Conservation (phyloP, 2,888 invertebrate genomes). For the Chrysina gloriosa region DNA sequence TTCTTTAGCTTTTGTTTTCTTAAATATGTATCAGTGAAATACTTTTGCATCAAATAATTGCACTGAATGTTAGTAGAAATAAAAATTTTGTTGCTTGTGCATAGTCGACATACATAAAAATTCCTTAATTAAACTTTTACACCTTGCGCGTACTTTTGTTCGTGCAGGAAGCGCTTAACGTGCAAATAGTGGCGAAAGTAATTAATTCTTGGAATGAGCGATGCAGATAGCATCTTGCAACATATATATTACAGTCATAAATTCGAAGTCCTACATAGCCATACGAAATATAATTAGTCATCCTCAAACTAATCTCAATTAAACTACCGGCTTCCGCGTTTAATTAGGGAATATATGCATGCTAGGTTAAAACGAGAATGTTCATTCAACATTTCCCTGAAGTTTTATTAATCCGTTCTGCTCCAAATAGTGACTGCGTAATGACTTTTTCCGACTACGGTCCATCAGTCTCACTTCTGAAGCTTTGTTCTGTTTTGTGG, state of each 20-base stretch:
- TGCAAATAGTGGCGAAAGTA: not conserved
- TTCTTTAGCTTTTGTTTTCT: no score
- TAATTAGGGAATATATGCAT: not conserved
- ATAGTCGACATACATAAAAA: no score
- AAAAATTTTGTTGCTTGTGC: no score
- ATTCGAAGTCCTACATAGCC: constrained; percentile 1
- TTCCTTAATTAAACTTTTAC: no score
- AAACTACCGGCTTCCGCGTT: not conserved
- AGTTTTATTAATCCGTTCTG: not conserved
- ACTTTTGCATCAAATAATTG: no score
- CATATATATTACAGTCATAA: not conserved
- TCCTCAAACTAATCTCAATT: constrained; percentile 3
- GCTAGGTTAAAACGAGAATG: no score
- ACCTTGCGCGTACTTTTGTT: not conserved
- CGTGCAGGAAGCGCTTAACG: not conserved
- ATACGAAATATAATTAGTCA: constrained; percentile 8
- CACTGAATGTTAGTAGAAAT: no score
- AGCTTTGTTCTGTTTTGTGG: no score
- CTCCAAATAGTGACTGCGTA: no score
- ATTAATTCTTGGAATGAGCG: not conserved
- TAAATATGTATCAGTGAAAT: no score
- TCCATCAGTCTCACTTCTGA: no score
- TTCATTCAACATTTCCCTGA: not conserved
- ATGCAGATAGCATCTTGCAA: constrained; percentile 6
- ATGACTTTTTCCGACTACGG: no score